Conservation (phyloP, 2,888 invertebrate genomes). For the Abrostola triplasia region DNA sequence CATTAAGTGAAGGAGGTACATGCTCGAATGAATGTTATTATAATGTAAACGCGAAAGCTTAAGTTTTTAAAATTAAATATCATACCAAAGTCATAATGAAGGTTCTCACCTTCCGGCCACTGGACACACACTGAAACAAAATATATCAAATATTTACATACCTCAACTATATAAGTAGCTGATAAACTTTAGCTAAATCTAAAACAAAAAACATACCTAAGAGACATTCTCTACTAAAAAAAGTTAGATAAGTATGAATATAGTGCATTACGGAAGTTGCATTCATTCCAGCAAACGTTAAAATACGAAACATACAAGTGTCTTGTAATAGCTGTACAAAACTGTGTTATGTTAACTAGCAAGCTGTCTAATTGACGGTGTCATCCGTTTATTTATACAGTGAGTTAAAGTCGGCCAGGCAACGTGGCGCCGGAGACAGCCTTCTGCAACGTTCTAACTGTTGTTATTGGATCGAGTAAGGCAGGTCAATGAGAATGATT, state of each 20-base stretch:
- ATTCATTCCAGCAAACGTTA: constrained; percentile 79
- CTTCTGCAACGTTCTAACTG: constrained; percentile 45
- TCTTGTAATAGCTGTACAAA: constrained; percentile 59
- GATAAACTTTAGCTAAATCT: constrained; percentile 61
- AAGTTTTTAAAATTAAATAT: constrained; percentile 67
- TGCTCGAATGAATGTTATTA: constrained; percentile 85
- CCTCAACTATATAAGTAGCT: constrained; percentile 8
- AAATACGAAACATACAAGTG: constrained; percentile 65
- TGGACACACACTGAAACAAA: constrained; percentile 96
- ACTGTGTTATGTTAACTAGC: constrained; percentile 71
- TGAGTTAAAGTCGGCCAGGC: constrained; percentile 66
- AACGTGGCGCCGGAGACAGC: constrained; percentile 78
- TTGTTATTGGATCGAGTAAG: constrained; percentile 15
- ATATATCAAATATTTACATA: constrained; percentile 60
- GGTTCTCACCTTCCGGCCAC: constrained; percentile 95
- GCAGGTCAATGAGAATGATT: constrained; percentile 19
- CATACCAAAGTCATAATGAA: constrained; percentile 59
- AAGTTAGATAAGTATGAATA: constrained; percentile 67
- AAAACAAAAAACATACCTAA: constrained; percentile 77
- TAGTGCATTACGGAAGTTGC: constrained; percentile 80
- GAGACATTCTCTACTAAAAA: constrained; percentile 83
- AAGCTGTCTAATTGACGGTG: constrained; percentile 79
- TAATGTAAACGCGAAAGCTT: constrained; percentile 83
- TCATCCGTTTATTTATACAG: constrained; percentile 66
- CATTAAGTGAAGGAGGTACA: constrained; percentile 77